These are phyloP conservation scores for Manis javanica DNA, from an alignment of 2,797 vertebrate species.

Conservation along the genomic window DNA sequence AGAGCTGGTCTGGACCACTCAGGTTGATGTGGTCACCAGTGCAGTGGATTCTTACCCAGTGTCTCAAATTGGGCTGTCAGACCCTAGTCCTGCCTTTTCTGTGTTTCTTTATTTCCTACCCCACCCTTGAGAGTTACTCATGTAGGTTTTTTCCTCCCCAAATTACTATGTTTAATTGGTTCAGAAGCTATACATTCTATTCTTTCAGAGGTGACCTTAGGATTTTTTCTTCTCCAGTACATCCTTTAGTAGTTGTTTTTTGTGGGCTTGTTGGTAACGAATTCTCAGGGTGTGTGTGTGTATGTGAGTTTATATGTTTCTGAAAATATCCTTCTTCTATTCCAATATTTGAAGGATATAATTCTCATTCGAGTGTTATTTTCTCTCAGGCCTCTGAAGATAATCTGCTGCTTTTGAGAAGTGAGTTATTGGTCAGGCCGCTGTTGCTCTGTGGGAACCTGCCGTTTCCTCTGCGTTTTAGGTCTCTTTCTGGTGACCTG, in stretches of 20 bases:
- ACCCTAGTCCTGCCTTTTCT: neutral
- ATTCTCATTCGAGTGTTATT: neutral
- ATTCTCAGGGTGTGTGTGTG: neutral
- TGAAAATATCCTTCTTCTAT: neutral
- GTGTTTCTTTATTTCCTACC: neutral
- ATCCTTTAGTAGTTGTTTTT: neutral
- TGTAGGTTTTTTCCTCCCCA: neutral
- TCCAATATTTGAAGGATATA: neutral
- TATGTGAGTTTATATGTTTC: neutral
- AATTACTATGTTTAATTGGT: conserved; percentile 11
- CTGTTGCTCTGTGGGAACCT: neutral
- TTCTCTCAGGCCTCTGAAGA: neutral
- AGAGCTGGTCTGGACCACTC: neutral
- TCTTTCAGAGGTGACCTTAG: neutral
- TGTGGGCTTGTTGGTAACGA: neutral
- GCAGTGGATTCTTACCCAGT: neutral
- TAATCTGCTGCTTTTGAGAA: neutral
- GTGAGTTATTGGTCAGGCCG: neutral
- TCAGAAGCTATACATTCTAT: neutral
- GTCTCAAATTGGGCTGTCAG: neutral
- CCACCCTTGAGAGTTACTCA: neutral
- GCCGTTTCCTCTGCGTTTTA: neutral
- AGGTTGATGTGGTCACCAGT: neutral
- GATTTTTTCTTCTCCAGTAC: neutral
- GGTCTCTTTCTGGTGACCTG: neutral